A percentile compares a stretch with the other conserved stretches of the same genome.
phyloP scores from a whole-genome alignment of 2,888 invertebrate species.

The Polyploca ridens region DNA sequence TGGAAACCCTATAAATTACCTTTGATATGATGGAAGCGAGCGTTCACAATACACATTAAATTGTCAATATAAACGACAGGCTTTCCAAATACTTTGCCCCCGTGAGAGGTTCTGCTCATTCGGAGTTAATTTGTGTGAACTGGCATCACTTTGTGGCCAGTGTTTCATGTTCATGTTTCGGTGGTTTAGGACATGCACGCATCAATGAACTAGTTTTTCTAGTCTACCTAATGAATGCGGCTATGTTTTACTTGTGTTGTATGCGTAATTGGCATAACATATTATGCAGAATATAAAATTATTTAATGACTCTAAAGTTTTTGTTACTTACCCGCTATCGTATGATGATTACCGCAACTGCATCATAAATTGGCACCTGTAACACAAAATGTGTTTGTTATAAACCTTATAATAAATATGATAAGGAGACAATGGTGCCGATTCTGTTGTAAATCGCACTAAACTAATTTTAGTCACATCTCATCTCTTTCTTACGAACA shows the following conservation, averaged over 20 bases:
- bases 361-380: constrained; percentile 46
- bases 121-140: constrained; percentile 29
- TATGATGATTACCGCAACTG: constrained; percentile 41
- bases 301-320: background rate
- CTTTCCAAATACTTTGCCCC: background rate
- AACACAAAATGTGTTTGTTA: constrained; percentile 28
- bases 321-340: constrained; percentile 49
- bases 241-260: background rate
- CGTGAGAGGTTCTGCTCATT: background rate
- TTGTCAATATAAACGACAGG: too few species aligned
- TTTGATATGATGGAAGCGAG: background rate
- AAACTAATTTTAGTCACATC: too few species aligned
- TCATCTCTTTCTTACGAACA: too few species aligned
- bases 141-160: constrained; percentile 30
- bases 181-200: constrained; percentile 12
- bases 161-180: constrained; percentile 15
- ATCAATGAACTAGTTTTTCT: background rate
- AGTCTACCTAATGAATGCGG: background rate
- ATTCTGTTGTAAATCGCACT: too few species aligned
- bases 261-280: background rate
- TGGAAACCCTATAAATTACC: background rate
- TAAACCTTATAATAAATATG: background rate
- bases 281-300: too few species aligned
- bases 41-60: too few species aligned
- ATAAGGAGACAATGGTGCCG: background rate